Conservation (phyloP, 1,140 invertebrate species). For the Wiebesia pumilae region DNA sequence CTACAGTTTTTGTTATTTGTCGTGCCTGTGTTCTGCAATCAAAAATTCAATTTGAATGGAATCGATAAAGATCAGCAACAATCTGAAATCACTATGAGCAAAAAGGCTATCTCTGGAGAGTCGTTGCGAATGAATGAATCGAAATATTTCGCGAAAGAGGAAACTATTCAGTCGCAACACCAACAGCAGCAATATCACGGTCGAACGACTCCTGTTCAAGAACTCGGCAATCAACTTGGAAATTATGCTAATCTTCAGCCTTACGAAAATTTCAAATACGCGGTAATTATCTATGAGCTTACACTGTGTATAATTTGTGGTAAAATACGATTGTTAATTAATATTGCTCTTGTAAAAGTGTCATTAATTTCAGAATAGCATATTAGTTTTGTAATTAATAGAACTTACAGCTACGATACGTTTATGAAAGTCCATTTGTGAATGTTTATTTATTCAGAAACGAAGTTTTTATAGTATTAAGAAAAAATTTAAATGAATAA, state of each 20-base stretch:
- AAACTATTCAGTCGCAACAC: constrained; percentile 28
- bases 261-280: constrained; percentile 51
- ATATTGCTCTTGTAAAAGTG: background rate
- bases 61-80: background rate
- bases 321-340: constrained; percentile 13
- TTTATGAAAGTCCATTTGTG: background rate
- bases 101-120: constrained; percentile 28
- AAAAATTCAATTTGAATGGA: background rate
- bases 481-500: no score
- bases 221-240: constrained; percentile 47
- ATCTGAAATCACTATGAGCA: background rate
- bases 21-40: constrained; percentile 19
- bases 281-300: constrained; percentile 42
- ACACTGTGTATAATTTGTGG: constrained; percentile 29
- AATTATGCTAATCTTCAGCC: constrained; percentile 47
- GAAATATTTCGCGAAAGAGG: constrained; percentile 57
- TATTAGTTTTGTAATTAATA: constrained; percentile 6
- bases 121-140: constrained; percentile 55
- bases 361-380: constrained; percentile 29
- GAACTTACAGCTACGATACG: background rate
- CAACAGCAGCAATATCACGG: constrained; percentile 56
- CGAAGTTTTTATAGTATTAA: background rate
- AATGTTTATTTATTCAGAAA: background rate
- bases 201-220: constrained; percentile 34
- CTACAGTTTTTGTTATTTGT: constrained; percentile 10